Percentiles rank a stretch among this genome's conserved stretches.
Evolutionary conservation across 2,888 invertebrate genomes (phyloP).

Genomic region (Thymelicus lineola): DNA sequence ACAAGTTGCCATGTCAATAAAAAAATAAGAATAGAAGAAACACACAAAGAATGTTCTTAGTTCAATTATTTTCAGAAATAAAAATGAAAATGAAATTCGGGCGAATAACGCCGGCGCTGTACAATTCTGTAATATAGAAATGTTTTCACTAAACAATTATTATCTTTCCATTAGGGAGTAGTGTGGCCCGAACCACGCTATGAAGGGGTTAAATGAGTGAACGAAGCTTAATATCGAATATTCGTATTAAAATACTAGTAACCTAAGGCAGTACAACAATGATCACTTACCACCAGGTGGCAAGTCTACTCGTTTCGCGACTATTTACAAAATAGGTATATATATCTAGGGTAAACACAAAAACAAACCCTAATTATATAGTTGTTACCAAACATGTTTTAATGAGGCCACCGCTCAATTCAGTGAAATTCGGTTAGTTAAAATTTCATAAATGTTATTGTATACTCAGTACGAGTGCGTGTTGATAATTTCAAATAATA

Average conservation of each 20-base stretch:
- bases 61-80: too few species aligned
- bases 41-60: too few species aligned
- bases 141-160: slow-evolving; percentile 59
- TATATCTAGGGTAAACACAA: too few species aligned
- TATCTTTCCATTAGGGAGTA: slow-evolving; percentile 63
- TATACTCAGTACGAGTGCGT: slow-evolving; percentile 3
- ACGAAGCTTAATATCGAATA: slow-evolving; percentile 8
- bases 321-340: too few species aligned
- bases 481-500: slow-evolving; percentile 31
- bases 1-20: too few species aligned
- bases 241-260: too few species aligned
- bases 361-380: too few species aligned
- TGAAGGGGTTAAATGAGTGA: slow-evolving; percentile 50
- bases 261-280: too few species aligned
- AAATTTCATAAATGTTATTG: slow-evolving; percentile 29
- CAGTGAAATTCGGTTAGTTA: slow-evolving; percentile 7
- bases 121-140: slow-evolving; percentile 49
- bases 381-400: slow-evolving; percentile 9
- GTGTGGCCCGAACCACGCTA: slow-evolving; percentile 42
- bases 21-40: too few species aligned
- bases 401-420: background rate
- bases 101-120: slow-evolving; percentile 32
- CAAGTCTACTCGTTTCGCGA: too few species aligned
- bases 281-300: too few species aligned
- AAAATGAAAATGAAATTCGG: slow-evolving; percentile 22